Conservation (phyloP, 2,113 vertebrate species). For the Phalacrocorax aristotelis region DNA sequence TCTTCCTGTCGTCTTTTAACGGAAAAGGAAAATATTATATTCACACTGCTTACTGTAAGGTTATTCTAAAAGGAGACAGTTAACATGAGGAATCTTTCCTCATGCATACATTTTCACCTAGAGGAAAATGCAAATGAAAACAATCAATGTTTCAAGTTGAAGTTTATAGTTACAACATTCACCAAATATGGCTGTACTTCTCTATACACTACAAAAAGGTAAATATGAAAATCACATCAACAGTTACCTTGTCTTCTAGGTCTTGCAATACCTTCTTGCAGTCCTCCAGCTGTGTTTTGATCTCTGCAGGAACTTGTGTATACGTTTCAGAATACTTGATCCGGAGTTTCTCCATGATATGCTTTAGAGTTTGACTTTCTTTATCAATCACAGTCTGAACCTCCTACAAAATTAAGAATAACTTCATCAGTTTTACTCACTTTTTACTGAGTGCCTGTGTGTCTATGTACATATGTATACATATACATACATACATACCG, state of each 20-base stretch:
- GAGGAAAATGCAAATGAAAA: not conserved
- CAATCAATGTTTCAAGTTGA: not conserved
- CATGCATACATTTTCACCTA: not conserved
- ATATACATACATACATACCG: accelerated
- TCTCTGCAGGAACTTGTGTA: conserved; percentile 79
- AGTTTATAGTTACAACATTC: not conserved
- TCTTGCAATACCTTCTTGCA: conserved; percentile 78
- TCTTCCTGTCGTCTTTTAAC: not conserved
- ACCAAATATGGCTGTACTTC: not conserved
- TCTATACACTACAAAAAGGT: not conserved
- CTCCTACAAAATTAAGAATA: conserved; percentile 75
- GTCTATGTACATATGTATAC: accelerated
- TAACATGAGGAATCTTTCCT: not conserved
- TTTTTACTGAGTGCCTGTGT: not conserved
- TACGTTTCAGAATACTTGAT: conserved; percentile 84
- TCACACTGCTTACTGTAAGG: not conserved
- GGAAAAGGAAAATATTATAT: not conserved
- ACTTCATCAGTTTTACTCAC: not conserved
- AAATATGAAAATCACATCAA: not conserved
- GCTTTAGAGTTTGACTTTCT: conserved; percentile 80
- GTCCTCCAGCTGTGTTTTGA: conserved; percentile 77
- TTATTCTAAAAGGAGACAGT: not conserved
- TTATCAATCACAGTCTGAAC: conserved; percentile 75
- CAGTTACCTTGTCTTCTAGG: conserved; percentile 85
- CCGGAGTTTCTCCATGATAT: conserved; percentile 80